Base-by-base conservation (phyloP, 2,888 invertebrate genomes). In the Lasiommata megera region DNA sequence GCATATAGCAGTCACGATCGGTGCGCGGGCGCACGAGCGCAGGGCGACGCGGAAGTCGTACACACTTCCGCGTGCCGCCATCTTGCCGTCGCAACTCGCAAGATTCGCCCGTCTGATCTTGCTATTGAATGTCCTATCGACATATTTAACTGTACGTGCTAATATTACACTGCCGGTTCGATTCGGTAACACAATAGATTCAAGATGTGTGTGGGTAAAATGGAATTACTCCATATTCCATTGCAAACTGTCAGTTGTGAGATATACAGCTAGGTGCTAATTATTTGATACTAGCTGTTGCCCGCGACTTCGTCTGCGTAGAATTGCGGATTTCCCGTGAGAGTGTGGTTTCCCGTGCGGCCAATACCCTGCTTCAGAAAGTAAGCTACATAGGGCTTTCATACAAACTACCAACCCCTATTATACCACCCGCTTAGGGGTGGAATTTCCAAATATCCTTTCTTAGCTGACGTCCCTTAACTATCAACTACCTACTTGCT, bases 31-130 rank as follows among this genome's bases (percentile, higher is more conserved):
- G 82, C 67, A 62, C 61, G 54, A 40, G 69, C 64, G 68, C 69
- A 68, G 70, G 71, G 70, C 71, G 71, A 88, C 85, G 84, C 87
- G 88, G 88, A 88, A 88, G 86, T 85, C 79, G 72, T 70, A 77
- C 76, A 74, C 79, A 88, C 85, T 88, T 90, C 88, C 89, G 88
- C 88, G 84, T 86, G 77, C 86, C 88, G 87, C 88, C 89, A 88
- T 89, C 87, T 89, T 88, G 82, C 68, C 78, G 80, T 79, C 77
- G 76, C 77, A 74, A 82, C 84, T 79, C 77, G 76, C 77, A 74
- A 84, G 85, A 85, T 85, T 82, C 79, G 82, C 80, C 62, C 65
- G 67, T 67, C 66, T 65, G 69, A 65, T 65, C 66, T 66, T 69
- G 64, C 62, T 67, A 65, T 64, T 67, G 65, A 67, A 69, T 68